Percentiles rank a stretch among this genome's conserved stretches.
phyloP scores from a whole-genome alignment of 2,888 invertebrate genomes.

The Halocaridina rubra region DNA sequence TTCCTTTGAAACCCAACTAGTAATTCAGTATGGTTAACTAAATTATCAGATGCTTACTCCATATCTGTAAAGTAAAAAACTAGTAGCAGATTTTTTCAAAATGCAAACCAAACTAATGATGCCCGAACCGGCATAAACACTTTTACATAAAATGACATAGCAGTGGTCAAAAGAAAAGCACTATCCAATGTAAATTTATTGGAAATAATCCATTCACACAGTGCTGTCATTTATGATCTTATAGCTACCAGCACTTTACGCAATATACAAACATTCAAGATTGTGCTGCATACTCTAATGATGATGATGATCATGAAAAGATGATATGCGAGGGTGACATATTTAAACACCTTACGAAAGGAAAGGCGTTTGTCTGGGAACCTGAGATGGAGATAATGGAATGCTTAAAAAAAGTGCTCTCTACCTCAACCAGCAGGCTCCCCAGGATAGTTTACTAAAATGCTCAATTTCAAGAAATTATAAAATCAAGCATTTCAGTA shows the following conservation, averaged over 20 bases:
- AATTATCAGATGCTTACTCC: no score
- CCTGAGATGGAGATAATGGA: background rate
- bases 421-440: background rate
- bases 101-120: no score
- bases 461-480: background rate
- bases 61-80: no score
- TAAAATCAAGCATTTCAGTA: constrained; percentile 9
- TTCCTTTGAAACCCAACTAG: no score
- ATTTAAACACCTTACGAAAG: constrained; percentile 13
- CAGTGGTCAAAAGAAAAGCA: background rate
- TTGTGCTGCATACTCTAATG: constrained; percentile 55
- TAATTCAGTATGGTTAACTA: no score
- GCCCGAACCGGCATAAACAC: no score
- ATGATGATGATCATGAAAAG: constrained; percentile 32
- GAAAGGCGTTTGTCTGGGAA: constrained; percentile 3
- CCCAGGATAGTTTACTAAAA: constrained; percentile 13
- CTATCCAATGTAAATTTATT: constrained; percentile 30
- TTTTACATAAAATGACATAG: no score
- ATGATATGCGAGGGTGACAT: constrained; percentile 35
- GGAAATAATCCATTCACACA: constrained; percentile 48
- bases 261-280: constrained; percentile 52
- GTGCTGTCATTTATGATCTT: constrained; percentile 16
- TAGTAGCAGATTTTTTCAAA: no score
- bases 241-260: constrained; percentile 1
- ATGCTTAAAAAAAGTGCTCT: background rate